Percentiles rank a stretch among this genome's conserved stretches.
These are phyloP conservation scores for Phymanthus crucifer DNA, from an alignment of 92 coral and sea anemone species.

Conservation along the genomic window DNA sequence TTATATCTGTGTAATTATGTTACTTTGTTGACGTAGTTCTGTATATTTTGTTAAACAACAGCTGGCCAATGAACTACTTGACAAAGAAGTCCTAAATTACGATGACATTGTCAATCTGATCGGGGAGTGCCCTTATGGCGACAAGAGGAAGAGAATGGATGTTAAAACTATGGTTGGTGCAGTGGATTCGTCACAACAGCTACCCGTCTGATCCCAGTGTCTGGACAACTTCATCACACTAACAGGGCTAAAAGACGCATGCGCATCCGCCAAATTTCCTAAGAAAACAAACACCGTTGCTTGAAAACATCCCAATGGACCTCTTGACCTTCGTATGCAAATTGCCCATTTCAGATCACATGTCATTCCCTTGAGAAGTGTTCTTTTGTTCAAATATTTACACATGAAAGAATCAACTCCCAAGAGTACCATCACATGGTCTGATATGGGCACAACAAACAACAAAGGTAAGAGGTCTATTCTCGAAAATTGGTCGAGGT, in stretches of 20 bases:
- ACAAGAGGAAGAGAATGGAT: constrained; percentile 48
- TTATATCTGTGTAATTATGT: too few relatives aligned
- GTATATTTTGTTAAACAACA: constrained; percentile 9
- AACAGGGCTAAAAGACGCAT: not conserved
- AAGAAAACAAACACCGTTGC: too few relatives aligned
- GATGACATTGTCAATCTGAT: constrained; percentile 77
- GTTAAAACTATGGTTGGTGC: not conserved
- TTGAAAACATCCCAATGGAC: too few relatives aligned
- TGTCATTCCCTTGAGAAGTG: too few relatives aligned
- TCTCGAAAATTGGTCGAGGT: too few relatives aligned
- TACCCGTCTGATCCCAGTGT: not conserved
- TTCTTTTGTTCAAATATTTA: too few relatives aligned
- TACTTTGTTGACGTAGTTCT: not conserved
- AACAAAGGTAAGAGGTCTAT: too few relatives aligned
- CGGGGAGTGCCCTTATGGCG: constrained; percentile 82
- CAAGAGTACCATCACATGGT: too few relatives aligned
- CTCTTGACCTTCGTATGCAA: too few relatives aligned
- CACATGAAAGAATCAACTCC: too few relatives aligned
- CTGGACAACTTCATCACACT: not conserved
- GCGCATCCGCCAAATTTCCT: not conserved
- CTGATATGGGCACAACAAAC: too few relatives aligned
- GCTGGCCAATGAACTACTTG: constrained; percentile 80
- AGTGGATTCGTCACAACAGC: constrained; percentile 12
- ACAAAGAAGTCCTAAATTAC: constrained; percentile 86
- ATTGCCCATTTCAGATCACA: too few relatives aligned